Evolutionary conservation across 2,113 vertebrate species (phyloP).

Genomic region (Telmatochromis brachygnathus): DNA sequence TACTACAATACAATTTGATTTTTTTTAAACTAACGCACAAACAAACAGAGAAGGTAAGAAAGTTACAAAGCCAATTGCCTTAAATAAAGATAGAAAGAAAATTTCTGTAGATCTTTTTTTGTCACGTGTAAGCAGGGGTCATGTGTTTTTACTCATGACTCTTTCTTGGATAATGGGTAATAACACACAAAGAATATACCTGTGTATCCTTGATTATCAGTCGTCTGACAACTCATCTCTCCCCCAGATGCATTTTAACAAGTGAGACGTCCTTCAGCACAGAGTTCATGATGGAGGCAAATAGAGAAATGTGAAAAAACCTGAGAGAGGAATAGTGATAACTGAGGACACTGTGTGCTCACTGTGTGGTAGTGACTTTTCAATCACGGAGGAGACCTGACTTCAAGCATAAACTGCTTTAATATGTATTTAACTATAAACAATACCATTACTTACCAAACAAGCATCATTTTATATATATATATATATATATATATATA

Average conservation of each 20-base stretch:
- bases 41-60: not conserved
- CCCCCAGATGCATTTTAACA: not conserved
- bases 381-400: not conserved
- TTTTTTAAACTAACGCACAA: not conserved
- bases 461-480: too few relatives aligned
- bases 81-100: not conserved
- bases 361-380: not conserved
- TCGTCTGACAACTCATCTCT: not conserved
- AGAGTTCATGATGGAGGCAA: not conserved
- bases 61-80: not conserved
- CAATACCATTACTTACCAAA: too few relatives aligned
- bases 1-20: not conserved
- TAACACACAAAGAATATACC: not conserved
- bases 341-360: not conserved
- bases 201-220: not conserved
- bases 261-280: not conserved
- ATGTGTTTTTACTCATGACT: not conserved
- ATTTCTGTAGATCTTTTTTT: not conserved
- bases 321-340: not conserved
- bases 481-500: too few relatives aligned
- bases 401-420: not conserved
- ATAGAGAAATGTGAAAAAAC: not conserved
- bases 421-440: not conserved
- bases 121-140: not conserved
- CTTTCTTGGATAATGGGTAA: not conserved